Percentiles rank a stretch among this genome's conserved stretches.
Conservation (phyloP, 2,113 vertebrate species). For the Thamnaconus septentrionalis region DNA sequence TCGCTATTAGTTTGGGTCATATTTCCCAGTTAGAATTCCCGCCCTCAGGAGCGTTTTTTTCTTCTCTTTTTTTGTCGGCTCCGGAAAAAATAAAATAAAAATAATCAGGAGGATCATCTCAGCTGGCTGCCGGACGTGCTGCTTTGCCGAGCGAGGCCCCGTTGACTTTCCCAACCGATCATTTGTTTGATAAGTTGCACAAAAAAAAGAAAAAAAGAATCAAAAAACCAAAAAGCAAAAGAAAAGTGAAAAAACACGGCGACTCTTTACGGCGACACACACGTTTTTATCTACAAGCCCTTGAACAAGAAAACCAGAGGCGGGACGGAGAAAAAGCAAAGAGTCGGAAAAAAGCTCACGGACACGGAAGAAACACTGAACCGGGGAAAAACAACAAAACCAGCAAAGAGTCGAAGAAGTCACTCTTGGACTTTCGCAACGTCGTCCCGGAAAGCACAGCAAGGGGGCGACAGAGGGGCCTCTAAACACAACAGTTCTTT, state of each 20-base stretch:
- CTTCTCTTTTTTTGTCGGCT: no score
- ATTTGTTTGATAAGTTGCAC: constrained; percentile 22
- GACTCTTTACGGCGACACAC: constrained; percentile 35
- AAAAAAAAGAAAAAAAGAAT: neutral
- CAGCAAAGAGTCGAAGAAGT: constrained; percentile 62
- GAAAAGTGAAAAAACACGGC: constrained; percentile 6
- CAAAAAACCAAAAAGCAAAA: no score
- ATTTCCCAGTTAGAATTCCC: no score
- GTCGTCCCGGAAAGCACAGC: constrained; percentile 29
- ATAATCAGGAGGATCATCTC: constrained; percentile 61
- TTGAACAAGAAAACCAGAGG: constrained; percentile 40
- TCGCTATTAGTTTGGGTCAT: no score
- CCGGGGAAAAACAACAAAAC: constrained; percentile 26
- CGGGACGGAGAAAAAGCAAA: constrained; percentile 34
- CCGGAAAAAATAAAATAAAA: constrained; percentile 8
- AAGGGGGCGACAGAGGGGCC: constrained; percentile 21
- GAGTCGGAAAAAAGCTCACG: constrained; percentile 18
- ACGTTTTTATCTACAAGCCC: constrained; percentile 46
- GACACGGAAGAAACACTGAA: constrained; percentile 33
- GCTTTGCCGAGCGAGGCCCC: constrained; percentile 48
- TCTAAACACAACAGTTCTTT: constrained; percentile 24
- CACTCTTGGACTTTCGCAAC: constrained; percentile 26
- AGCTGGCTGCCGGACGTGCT: constrained; percentile 47
- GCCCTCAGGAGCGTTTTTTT: no score
- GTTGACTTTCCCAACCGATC: constrained; percentile 70